Base-by-base conservation (phyloP, 2,113 vertebrate species). In the Lucifuga dentata region DNA sequence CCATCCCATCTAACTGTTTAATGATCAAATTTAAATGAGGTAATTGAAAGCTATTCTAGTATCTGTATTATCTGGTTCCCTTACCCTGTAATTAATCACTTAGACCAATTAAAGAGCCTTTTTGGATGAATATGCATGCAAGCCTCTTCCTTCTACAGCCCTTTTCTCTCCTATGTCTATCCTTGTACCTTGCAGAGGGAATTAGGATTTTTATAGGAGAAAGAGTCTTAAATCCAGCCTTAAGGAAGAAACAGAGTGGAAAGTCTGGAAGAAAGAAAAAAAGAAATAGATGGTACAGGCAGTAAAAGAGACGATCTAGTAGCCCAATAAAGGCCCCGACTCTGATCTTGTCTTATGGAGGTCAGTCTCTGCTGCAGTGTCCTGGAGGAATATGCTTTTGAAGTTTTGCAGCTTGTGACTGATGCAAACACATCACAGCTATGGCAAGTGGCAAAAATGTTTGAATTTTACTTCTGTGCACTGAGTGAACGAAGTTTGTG, bases 21-120 rank as follows among this genome's bases (percentile, higher is more conserved):
- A 85, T 79, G 79, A 85, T 83, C 41, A 56, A 70, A 81, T 88
- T 89, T 87, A 81, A 90, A 90, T 84, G 78, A 86, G 88, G 78
- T 86, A 88, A 89, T 84, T 88, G 73, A 91, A 88, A 86, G 78
- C 84, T 91, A 88, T 89, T 92, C 90, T 88, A 90, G 84, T 90
- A 91, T 91, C 89, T 91, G 81, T 91, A 89, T 86, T 88, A 90
- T 83, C 85, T 83, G 81, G 63, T 68, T 89, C 83, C 84, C 84
- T 86, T 84, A 89, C 85, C 81, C 86, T 92, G 90, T 92, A 92
- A 91, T 92, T 87, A 89, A 89, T 86, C 88, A 90, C 86, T 85
- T 88, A 91, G 85, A 86, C 73, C 73, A 90, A 91, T 90, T 88
- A 89, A 87, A 91, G 84, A 86, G 81, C 82, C 71, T 89, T 90